Evolutionary conservation across 2,888 invertebrate genomes (phyloP).

Genomic region (Pantelozetes paolii): DNA sequence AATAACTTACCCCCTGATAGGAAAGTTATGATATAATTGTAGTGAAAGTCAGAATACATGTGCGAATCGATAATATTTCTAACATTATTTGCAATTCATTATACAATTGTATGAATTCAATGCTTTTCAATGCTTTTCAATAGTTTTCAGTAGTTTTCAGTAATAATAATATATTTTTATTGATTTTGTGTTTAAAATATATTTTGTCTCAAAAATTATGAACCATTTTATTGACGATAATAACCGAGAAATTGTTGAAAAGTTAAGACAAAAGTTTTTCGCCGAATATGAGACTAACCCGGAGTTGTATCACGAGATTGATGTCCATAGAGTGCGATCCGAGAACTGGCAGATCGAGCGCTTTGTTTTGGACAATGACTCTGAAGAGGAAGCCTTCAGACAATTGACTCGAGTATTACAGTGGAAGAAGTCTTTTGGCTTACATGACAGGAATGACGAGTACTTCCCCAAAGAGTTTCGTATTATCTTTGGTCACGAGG

Average conservation of each 20-base stretch:
- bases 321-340: constrained; percentile 32
- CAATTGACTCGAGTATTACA: constrained; percentile 13
- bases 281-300: not conserved
- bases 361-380: not conserved
- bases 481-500: constrained; percentile 10
- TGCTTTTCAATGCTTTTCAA: no score
- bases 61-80: no score
- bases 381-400: constrained; percentile 23
- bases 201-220: no score
- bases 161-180: no score
- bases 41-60: no score
- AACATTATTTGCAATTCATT: no score
- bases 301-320: constrained; percentile 34
- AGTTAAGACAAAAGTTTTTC: constrained; percentile 19
- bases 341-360: constrained; percentile 36
- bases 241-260: not conserved
- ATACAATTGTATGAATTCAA: no score
- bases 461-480: constrained; percentile 42
- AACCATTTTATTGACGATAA: no score
- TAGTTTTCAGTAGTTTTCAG: no score
- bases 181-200: no score
- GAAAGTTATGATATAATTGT: no score
- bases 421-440: constrained; percentile 39
- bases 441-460: constrained; percentile 19
- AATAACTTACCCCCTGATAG: no score